A percentile compares a stretch with the other conserved stretches of the same genome.
phyloP scores from a whole-genome alignment of 2,888 invertebrate species.

The Griposia aprilina region DNA sequence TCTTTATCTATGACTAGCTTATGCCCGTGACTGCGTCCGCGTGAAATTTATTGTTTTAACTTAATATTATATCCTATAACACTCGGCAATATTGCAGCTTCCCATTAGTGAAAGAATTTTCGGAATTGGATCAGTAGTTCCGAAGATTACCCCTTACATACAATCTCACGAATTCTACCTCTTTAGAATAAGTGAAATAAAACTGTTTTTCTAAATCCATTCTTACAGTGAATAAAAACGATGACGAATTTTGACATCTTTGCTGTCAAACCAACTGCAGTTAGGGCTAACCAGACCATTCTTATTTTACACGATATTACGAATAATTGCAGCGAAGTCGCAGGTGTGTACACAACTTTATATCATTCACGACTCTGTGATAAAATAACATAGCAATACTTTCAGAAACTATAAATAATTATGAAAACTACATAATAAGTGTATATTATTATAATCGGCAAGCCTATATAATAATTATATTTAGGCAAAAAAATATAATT shows the following conservation, averaged over 20 bases:
- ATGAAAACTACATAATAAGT: conserved; percentile 46
- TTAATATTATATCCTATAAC: too few species aligned
- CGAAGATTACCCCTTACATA: background rate
- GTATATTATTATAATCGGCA: conserved; percentile 31
- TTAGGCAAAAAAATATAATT: conserved; percentile 18
- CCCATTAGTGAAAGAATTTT: background rate
- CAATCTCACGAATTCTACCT: background rate
- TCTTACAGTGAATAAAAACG: background rate
- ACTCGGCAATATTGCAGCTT: background rate
- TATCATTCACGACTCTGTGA: conserved; percentile 67
- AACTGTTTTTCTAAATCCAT: background rate
- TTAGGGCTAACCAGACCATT: too few species aligned
- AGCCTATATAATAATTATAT: conserved; percentile 21
- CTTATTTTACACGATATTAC: background rate
- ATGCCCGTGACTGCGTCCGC: too few species aligned
- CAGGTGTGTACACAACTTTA: conserved; percentile 42
- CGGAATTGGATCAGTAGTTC: background rate
- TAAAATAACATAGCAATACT: conserved; percentile 59
- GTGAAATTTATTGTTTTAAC: background rate
- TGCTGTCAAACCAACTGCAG: background rate
- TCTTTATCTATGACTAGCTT: background rate
- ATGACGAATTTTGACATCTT: background rate
- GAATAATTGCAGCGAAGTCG: conserved; percentile 33
- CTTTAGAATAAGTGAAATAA: background rate
- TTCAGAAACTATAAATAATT: conserved; percentile 51